phyloP scores from a whole-genome alignment of 2,888 invertebrate genomes.

The Onchidella celtica region DNA sequence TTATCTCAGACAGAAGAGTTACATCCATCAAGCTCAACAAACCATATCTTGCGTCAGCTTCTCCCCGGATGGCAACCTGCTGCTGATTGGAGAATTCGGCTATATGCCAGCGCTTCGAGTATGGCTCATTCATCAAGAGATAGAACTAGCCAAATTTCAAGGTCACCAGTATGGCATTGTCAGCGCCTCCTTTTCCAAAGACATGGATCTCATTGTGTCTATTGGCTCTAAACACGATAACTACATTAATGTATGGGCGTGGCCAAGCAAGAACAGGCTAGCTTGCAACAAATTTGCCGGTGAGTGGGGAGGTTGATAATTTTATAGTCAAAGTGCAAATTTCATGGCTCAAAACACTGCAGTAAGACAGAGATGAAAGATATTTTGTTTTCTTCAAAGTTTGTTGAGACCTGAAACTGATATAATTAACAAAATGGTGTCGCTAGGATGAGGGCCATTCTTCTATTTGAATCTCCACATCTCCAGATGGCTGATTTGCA shows the following conservation, averaged over 20 bases:
- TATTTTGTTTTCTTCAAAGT: too few relatives aligned
- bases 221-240: slow-evolving; percentile 36
- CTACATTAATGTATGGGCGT: slow-evolving; percentile 38
- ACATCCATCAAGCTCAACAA: slow-evolving; percentile 35
- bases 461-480: too few relatives aligned
- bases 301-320: too few relatives aligned
- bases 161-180: slow-evolving; percentile 36
- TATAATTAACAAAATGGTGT: too few relatives aligned
- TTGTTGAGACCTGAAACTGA: too few relatives aligned
- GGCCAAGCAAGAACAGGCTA: slow-evolving; percentile 36
- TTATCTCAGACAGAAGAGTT: slow-evolving; percentile 27
- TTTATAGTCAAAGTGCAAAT: too few relatives aligned
- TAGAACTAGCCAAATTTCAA: slow-evolving; percentile 33
- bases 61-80: slow-evolving; percentile 41
- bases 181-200: slow-evolving; percentile 32
- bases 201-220: slow-evolving; percentile 37
- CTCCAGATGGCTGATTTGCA: too few relatives aligned
- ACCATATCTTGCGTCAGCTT: slow-evolving; percentile 41
- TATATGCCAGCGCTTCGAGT: slow-evolving; percentile 40
- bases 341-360: too few relatives aligned
- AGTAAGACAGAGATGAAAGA: too few relatives aligned
- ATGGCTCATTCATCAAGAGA: slow-evolving; percentile 27
- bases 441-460: too few relatives aligned
- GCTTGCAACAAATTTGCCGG: slow-evolving; percentile 42
- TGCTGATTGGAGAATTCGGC: slow-evolving; percentile 40